Percentiles rank a stretch among this genome's conserved stretches.
These are phyloP conservation scores for Campopleginae sp. DNA, from an alignment of 2,888 invertebrate species.

Conservation along the genomic window DNA sequence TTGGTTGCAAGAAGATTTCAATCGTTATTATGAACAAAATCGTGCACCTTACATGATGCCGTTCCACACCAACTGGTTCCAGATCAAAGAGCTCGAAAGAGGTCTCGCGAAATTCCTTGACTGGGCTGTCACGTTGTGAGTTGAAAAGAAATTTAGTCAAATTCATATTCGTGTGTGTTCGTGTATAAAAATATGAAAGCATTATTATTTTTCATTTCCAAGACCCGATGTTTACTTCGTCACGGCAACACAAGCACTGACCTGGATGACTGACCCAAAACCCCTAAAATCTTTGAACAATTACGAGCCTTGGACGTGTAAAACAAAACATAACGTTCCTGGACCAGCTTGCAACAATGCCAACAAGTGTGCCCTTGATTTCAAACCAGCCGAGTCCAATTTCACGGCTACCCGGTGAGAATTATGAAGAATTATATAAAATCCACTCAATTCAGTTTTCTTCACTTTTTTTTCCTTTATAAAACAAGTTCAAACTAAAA, in stretches of 20 bases:
- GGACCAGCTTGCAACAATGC: slow-evolving; percentile 91
- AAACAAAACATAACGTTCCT: slow-evolving; percentile 89
- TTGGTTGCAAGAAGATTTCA: slow-evolving; percentile 96
- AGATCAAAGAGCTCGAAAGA: slow-evolving; percentile 91
- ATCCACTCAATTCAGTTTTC: no score
- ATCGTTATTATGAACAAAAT: slow-evolving; percentile 93
- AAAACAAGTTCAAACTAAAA: background rate
- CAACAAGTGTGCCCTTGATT: slow-evolving; percentile 93
- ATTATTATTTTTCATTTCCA: slow-evolving; percentile 75
- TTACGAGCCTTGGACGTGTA: slow-evolving; percentile 94
- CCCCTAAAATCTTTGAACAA: slow-evolving; percentile 88
- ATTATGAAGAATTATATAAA: background rate
- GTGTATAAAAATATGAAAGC: background rate
- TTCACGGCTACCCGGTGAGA: slow-evolving; percentile 89
- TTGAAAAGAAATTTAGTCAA: slow-evolving; percentile 67
- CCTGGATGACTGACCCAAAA: slow-evolving; percentile 95
- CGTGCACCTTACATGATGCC: slow-evolving; percentile 97
- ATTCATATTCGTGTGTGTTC: background rate
- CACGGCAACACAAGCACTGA: slow-evolving; percentile 94
- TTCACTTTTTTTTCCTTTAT: no score
- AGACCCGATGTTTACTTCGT: slow-evolving; percentile 95
- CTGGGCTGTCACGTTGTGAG: slow-evolving; percentile 91
- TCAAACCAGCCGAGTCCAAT: slow-evolving; percentile 91
- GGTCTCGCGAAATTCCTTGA: slow-evolving; percentile 94
- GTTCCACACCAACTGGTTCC: slow-evolving; percentile 99